Percentiles rank a stretch among this genome's conserved stretches.
Evolutionary conservation across 2,888 invertebrate species (phyloP).

Genomic region (Trachelus tabidus): DNA sequence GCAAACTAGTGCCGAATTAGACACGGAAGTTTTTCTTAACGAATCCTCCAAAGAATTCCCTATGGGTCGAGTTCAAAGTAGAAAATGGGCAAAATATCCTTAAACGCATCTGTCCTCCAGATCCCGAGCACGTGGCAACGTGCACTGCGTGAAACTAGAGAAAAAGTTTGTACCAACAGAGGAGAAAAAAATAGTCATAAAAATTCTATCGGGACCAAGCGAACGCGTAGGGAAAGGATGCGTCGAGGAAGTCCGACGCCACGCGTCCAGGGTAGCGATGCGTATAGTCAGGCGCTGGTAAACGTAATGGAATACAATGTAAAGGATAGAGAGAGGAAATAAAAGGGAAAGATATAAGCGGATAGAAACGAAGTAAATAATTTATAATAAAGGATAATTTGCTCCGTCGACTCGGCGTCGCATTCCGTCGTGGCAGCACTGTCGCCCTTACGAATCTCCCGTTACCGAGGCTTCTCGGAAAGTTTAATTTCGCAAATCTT

Average conservation of each 20-base stretch:
- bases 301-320: neutral
- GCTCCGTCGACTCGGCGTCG: neutral
- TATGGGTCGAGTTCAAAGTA: neutral
- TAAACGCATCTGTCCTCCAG: neutral
- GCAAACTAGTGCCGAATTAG: neutral
- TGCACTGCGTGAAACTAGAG: neutral
- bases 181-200: neutral
- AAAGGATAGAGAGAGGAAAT: neutral
- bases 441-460: slow-evolving; percentile 34
- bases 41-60: neutral
- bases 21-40: neutral
- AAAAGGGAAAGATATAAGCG: neutral
- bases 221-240: neutral
- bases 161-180: too few species aligned
- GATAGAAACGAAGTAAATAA: neutral
- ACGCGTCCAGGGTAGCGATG: neutral
- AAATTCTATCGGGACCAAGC: neutral
- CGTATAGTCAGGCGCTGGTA: neutral
- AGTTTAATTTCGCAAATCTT: slow-evolving; percentile 46
- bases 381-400: neutral
- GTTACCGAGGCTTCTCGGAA: slow-evolving; percentile 48
- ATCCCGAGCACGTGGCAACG: neutral
- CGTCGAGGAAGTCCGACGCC: neutral
- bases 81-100: neutral
- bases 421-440: slow-evolving; percentile 25